Conservation (phyloP, 1,140 invertebrate genomes). For the Scaptomyza montana region DNA sequence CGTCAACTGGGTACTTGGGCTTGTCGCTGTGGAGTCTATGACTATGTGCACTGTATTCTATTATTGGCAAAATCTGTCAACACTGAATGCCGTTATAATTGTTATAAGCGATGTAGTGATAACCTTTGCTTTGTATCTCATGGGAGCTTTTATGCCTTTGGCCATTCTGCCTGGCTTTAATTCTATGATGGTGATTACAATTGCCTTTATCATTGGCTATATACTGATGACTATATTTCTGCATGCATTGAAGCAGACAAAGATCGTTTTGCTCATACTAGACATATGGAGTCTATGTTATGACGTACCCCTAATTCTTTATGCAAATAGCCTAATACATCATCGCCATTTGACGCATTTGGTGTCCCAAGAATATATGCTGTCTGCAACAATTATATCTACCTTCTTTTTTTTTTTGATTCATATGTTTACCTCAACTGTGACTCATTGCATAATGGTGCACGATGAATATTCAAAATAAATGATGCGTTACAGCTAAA, state of each 20-base stretch:
- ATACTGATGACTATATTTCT: not conserved
- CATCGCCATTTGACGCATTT: slow-evolving; percentile 17
- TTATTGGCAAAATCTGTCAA: not conserved
- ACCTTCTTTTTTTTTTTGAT: slow-evolving; percentile 31
- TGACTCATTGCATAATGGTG: not conserved
- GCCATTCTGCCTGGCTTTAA: slow-evolving; percentile 18
- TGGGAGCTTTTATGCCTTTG: slow-evolving; percentile 40
- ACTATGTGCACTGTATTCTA: slow-evolving; percentile 9
- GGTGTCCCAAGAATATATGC: slow-evolving; percentile 6
- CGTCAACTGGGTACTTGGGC: slow-evolving; percentile 40
- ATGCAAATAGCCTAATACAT: slow-evolving; percentile 35
- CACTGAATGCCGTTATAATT: not conserved
- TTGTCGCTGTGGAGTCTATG: slow-evolving; percentile 16
- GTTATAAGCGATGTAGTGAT: not conserved
- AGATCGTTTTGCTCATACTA: not conserved
- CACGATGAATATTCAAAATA: not conserved
- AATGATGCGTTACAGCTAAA: no score
- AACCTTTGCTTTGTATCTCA: not conserved
- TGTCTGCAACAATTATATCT: slow-evolving; percentile 42
- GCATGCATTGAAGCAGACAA: not conserved
- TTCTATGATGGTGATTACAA: slow-evolving; percentile 7
- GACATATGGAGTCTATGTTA: slow-evolving; percentile 12
- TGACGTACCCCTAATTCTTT: slow-evolving; percentile 17
- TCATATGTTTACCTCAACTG: slow-evolving; percentile 2
- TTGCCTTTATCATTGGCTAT: slow-evolving; percentile 20